Evolutionary conservation across 2,113 vertebrate species (phyloP).

Genomic region (Regulus satrapa): DNA sequence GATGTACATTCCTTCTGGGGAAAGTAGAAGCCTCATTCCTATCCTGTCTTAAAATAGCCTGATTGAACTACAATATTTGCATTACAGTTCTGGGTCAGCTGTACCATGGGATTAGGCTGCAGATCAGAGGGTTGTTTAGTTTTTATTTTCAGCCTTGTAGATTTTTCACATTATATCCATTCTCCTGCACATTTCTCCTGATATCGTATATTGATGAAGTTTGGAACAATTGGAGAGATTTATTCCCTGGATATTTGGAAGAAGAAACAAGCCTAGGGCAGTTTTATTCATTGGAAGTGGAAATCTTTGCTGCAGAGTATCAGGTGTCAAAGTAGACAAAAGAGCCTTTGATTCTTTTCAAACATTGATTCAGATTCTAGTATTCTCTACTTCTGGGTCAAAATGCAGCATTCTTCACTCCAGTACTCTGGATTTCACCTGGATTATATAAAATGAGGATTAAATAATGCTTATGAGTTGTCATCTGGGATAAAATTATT

Average conservation of each 20-base stretch:
- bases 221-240: conserved; percentile 12
- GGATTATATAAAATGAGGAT: background rate
- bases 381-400: background rate
- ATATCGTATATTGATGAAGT: background rate
- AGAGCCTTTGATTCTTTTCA: conserved; percentile 37
- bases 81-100: conserved; percentile 70
- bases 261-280: conserved; percentile 21
- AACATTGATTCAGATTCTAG: background rate
- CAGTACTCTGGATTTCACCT: background rate
- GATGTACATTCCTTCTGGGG: conserved; percentile 68
- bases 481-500: background rate
- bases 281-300: background rate
- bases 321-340: conserved; percentile 48
- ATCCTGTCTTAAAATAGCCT: conserved; percentile 69
- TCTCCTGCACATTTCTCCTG: conserved; percentile 7
- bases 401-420: background rate
- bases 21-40: conserved; percentile 48
- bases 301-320: conserved; percentile 23
- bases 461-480: background rate
- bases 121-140: conserved; percentile 47
- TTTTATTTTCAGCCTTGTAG: conserved; percentile 52
- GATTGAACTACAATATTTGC: conserved; percentile 64
- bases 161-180: conserved; percentile 39
- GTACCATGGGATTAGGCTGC: conserved; percentile 44
- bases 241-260: background rate